Evolutionary conservation across 2,113 vertebrate genomes (phyloP).

Genomic region (Nerophis ophidion): DNA sequence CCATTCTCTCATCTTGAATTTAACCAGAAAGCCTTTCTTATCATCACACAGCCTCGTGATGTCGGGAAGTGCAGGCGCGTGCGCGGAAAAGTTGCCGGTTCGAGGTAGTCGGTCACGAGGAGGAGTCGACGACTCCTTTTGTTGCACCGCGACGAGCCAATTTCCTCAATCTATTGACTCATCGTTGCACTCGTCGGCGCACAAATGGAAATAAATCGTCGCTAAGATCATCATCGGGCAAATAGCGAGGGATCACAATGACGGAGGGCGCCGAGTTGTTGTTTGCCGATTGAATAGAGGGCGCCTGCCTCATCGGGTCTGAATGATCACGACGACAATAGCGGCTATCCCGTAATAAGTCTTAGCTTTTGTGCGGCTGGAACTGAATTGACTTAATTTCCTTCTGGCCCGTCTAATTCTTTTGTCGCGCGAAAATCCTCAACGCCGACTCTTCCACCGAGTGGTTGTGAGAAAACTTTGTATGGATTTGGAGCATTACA

Average conservation of each 20-base stretch:
- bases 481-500: neutral
- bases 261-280: conserved; percentile 42
- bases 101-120: conserved; percentile 33
- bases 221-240: conserved; percentile 18
- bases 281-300: conserved; percentile 57
- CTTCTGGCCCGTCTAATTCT: conserved; percentile 54
- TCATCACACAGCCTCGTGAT: conserved; percentile 25
- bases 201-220: conserved; percentile 55
- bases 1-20: conserved; percentile 25
- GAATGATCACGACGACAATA: conserved; percentile 58
- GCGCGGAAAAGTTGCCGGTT: conserved; percentile 32
- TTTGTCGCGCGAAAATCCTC: conserved; percentile 46
- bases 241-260: conserved; percentile 39
- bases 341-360: conserved; percentile 54
- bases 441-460: neutral
- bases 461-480: neutral
- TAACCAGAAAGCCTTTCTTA: conserved; percentile 45
- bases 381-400: conserved; percentile 72
- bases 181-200: conserved; percentile 32
- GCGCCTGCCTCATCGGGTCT: conserved; percentile 54
- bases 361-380: conserved; percentile 52
- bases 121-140: conserved; percentile 34
- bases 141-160: conserved; percentile 60
- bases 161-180: conserved; percentile 61
- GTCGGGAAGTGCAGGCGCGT: neutral